Base-by-base conservation (phyloP, 2,888 invertebrate genomes). In the Hoplodrina blanda region DNA sequence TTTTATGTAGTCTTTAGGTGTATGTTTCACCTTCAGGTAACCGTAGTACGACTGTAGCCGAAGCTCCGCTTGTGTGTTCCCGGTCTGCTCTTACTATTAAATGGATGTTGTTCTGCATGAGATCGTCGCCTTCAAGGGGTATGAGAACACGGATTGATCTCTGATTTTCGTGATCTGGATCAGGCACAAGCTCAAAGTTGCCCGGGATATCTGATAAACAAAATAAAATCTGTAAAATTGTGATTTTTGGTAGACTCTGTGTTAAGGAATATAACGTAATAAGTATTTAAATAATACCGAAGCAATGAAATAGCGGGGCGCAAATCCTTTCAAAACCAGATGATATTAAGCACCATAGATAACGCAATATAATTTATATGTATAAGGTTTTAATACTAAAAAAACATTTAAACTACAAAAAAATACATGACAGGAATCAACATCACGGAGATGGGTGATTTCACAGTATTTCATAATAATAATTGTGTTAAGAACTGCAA, bases 1-100 rank as follows among this genome's bases (percentile, higher is more conserved):
- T 33, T 4, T 33, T 25, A 25, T 25, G 25, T 25, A 33, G 37
- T 8, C 37, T 37, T 37, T 37, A 37, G 37, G 37, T 37, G 1
- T 37, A 37, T 37, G 4, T 2, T 50, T 81, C 85, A 96, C 95
- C 93, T 91, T 91, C 87, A 52, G 95, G 95, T 55, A 95, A 80
- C 68, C 89, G 85, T 53, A 95, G 72, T 19, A 95, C 81, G 4
- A 96, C 75, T 5, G 94, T 91, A 7, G 95, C 86, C 11, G 91
- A 85, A 46, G 90, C 90, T 0, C 93, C 94, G 46, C 91, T 93
- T 0, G 95, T 95, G 37, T 87, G 83, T 59, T 93, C 89, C 56
- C 93, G 88, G n/a, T 88, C 80, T 10, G 94, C 96, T 69, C 75
- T 88, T 4, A 95, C 79, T 56, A 91, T 85, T 0, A 96, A 77